phyloP scores from a whole-genome alignment of 2,888 invertebrate genomes.

The Zhuqinia jingwanae region DNA sequence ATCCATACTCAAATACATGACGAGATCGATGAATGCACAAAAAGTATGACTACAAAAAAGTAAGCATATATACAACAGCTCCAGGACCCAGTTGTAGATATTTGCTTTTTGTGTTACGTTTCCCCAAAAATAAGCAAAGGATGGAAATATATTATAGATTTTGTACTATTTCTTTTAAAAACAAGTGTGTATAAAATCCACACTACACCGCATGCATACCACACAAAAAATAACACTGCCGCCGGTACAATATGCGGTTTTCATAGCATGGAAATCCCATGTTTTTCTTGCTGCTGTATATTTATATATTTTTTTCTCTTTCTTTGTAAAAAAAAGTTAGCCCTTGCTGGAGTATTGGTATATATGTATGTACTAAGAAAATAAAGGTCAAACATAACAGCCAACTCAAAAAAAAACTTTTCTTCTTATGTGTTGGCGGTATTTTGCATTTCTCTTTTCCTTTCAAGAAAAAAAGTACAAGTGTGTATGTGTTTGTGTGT shows the following conservation, averaged over 20 bases:
- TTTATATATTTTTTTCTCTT: not conserved
- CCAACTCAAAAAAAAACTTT: not conserved
- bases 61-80: not conserved
- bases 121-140: not conserved
- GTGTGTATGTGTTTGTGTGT: not conserved
- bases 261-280: constrained; percentile 54
- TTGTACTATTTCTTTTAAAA: not conserved
- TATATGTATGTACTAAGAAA: constrained; percentile 27
- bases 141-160: constrained; percentile 1
- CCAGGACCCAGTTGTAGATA: not conserved
- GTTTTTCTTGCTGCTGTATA: constrained; percentile 26
- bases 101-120: constrained; percentile 24
- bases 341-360: not conserved
- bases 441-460: too few relatives aligned
- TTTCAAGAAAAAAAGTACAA: not conserved
- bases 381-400: constrained; percentile 26
- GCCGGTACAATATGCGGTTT: constrained; percentile 47
- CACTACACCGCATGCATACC: constrained; percentile 26
- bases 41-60: not conserved
- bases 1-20: too few relatives aligned
- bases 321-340: not conserved
- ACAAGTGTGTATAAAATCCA: not conserved
- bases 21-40: not conserved
- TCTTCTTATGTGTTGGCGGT: not conserved
- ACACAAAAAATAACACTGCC: constrained; percentile 17